Conservation (phyloP, 2,888 invertebrate genomes). For the Euproctis similis region DNA sequence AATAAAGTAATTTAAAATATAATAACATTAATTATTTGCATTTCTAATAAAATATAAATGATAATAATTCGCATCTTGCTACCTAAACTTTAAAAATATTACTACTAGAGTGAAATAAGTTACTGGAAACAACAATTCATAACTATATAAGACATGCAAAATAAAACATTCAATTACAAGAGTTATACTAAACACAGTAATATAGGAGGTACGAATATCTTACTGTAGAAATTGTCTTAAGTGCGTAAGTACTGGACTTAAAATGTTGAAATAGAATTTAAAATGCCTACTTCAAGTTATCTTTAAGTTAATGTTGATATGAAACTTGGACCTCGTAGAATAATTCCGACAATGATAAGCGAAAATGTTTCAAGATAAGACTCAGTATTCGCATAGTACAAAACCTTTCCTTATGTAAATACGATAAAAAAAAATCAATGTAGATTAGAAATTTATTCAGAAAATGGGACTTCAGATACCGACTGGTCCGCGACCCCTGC, state of each 20-base stretch:
- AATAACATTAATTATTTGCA: too few relatives aligned
- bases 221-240: slow-evolving; percentile 7
- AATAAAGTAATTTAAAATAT: too few relatives aligned
- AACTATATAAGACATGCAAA: too few relatives aligned
- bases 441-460: slow-evolving; percentile 63
- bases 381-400: slow-evolving; percentile 17
- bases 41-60: too few relatives aligned
- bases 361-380: slow-evolving; percentile 13
- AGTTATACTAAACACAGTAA: too few relatives aligned
- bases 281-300: slow-evolving; percentile 12
- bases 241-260: slow-evolving; percentile 9
- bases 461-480: slow-evolving; percentile 41
- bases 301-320: slow-evolving; percentile 11
- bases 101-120: too few relatives aligned
- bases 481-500: slow-evolving; percentile 40
- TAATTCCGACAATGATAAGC: slow-evolving; percentile 18
- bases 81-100: too few relatives aligned
- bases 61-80: too few relatives aligned
- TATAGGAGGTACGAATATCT: too few relatives aligned
- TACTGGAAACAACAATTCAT: too few relatives aligned
- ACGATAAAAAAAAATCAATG: slow-evolving; percentile 39
- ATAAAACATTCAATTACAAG: too few relatives aligned
- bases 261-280: slow-evolving; percentile 10
- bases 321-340: slow-evolving; percentile 7
- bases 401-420: slow-evolving; percentile 34